Evolutionary conservation across 2,888 invertebrate species (phyloP), one percentile per base, ranked within the genome.

Genomic region (Dasysyrphus tricinctus): DNA sequence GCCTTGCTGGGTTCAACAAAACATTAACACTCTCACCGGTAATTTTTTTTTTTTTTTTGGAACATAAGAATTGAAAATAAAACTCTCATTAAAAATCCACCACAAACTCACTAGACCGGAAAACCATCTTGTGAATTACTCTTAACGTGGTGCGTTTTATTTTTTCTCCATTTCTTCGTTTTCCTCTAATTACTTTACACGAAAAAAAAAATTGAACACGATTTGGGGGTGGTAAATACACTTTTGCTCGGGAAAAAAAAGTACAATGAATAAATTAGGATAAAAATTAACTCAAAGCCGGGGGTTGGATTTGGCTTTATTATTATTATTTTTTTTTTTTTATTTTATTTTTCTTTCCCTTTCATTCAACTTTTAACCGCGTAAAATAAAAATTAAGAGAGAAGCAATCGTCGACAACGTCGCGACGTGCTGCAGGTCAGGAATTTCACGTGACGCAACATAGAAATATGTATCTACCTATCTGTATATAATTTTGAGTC

Each of bases 341-440:
- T 8, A n/a, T 73, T 61, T 63, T 56, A 11, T 63, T 59, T 61
- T 59, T 54, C 29, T 16, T 44, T 51, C 24, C 44, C 63, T 70
- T 79, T 72, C 75, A 79, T 86, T 86, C 82, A 82, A 75, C 78
- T 75, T 82, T 82, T 75, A 51, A 75, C 61, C 57, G 72, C 69
- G 77, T 67, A 67, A 44, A 59, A 63, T 44, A 74, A 74, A 78
- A 85, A 78, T 78, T 81, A 78, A 86, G 56, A 75, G 67, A 74
- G 74, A 72, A 82, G 86, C 82, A 86, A 82, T 82, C 65, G 86
- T 74, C 82, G 79, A 80, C 74, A 63, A 42, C 42, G 14, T 5
- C 57, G 86, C 82, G 86, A 75, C 86, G 82, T 86, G 86, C 69
- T 86, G 86, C 79, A 86, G 86, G 86, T 86, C 86, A 86, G 86